A percentile compares a stretch with the other conserved stretches of the same genome.
phyloP scores from a whole-genome alignment of 1,140 invertebrate genomes.

The Halyomorpha halys region DNA sequence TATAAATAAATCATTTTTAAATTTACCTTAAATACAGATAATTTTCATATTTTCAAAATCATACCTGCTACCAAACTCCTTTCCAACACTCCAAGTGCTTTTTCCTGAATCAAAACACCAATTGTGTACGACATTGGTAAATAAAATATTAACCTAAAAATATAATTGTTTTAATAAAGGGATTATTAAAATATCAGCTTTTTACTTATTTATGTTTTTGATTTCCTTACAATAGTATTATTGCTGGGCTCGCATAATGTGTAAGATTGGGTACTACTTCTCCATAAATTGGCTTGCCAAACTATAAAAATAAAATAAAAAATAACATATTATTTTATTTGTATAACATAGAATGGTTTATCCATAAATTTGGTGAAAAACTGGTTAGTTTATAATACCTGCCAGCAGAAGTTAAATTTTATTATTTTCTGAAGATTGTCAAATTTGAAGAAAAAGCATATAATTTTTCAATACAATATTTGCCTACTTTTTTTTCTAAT shows the following conservation, averaged over 20 bases:
- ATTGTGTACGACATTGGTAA: constrained; percentile 29
- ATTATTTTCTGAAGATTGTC: no score
- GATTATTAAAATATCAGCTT: neutral
- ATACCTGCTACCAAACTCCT: constrained; percentile 30
- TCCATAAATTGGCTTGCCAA: constrained; percentile 28
- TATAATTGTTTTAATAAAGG: constrained; percentile 5
- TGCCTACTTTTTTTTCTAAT: no score
- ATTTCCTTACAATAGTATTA: constrained; percentile 29
- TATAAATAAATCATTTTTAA: no score
- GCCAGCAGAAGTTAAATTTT: no score
- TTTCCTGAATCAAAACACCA: constrained; percentile 29
- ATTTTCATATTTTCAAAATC: neutral
- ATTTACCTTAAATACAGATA: neutral
- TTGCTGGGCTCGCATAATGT: constrained; percentile 30
- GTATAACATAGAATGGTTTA: no score
- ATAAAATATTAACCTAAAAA: constrained; percentile 30
- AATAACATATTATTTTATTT: no score
- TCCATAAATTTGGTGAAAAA: no score
- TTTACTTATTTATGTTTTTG: neutral
- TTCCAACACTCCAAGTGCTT: constrained; percentile 29
- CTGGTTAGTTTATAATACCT: no score
- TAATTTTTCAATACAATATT: no score
- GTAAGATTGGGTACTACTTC: constrained; percentile 25
- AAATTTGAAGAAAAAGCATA: no score
- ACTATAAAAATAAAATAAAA: constrained; percentile 19